A percentile compares a stretch with the other conserved stretches of the same genome.
These are phyloP conservation scores for Dexiosoma caninum DNA, from an alignment of 2,888 invertebrate genomes.

Conservation along the genomic window DNA sequence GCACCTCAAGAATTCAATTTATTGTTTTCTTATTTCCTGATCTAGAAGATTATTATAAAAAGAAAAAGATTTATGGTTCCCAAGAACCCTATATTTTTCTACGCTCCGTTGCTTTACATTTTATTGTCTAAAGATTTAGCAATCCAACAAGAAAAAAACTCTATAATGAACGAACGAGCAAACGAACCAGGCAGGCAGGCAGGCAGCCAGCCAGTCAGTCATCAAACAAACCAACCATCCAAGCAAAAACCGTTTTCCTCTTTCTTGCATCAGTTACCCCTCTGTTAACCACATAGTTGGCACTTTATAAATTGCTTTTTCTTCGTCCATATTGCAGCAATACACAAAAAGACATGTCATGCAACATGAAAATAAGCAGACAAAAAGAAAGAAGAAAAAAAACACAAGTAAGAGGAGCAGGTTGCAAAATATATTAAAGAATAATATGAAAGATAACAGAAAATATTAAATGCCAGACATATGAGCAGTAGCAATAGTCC, in stretches of 20 bases:
- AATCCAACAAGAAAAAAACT: slow-evolving; percentile 59
- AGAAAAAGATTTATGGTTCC: slow-evolving; percentile 44
- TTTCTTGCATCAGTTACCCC: slow-evolving; percentile 34
- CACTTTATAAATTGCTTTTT: slow-evolving; percentile 64
- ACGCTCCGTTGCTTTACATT: slow-evolving; percentile 57
- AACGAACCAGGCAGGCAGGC: slow-evolving; percentile 51
- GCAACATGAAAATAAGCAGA: slow-evolving; percentile 23
- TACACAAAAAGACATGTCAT: slow-evolving; percentile 27
- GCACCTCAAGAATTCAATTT: background rate
- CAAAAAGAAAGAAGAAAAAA: background rate
- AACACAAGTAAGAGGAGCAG: background rate
- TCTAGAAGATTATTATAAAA: background rate
- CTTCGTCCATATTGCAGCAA: slow-evolving; percentile 46
- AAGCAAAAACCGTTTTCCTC: slow-evolving; percentile 53
- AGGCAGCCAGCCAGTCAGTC: slow-evolving; percentile 32
- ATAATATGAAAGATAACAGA: slow-evolving; percentile 25
- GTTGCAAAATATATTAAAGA: slow-evolving; percentile 18
- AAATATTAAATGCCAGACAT: slow-evolving; percentile 49
- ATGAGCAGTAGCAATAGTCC: background rate
- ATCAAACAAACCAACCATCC: slow-evolving; percentile 65
- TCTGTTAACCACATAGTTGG: slow-evolving; percentile 44
- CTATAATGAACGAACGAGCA: slow-evolving; percentile 62
- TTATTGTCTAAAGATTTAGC: slow-evolving; percentile 50
- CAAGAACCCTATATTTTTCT: slow-evolving; percentile 59
- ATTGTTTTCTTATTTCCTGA: background rate